Conservation (phyloP, 2,113 vertebrate species). For the Hoplias malabaricus region DNA sequence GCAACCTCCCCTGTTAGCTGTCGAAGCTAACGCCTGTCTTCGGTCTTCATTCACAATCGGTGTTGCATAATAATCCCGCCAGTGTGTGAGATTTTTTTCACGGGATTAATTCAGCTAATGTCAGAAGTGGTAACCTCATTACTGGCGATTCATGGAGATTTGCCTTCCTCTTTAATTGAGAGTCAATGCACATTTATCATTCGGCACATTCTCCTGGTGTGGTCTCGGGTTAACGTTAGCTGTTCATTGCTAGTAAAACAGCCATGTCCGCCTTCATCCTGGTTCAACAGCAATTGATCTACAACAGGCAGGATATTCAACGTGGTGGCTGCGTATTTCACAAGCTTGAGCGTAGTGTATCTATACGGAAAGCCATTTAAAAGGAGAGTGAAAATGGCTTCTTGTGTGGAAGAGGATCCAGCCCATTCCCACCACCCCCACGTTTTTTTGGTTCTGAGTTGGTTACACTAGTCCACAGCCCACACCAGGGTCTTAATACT, state of each 20-base stretch:
- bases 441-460: slow-evolving; percentile 48
- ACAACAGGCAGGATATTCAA: background rate
- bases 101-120: background rate
- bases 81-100: background rate
- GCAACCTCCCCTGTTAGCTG: background rate
- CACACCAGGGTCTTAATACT: slow-evolving; percentile 33
- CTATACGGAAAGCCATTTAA: slow-evolving; percentile 54
- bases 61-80: slow-evolving; percentile 13
- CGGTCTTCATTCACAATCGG: background rate
- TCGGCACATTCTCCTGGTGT: background rate
- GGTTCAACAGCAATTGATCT: background rate
- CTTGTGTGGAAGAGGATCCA: slow-evolving; percentile 49
- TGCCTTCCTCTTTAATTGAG: background rate
- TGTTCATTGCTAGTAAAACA: background rate
- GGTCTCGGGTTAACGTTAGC: background rate
- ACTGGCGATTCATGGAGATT: no score
- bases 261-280: background rate
- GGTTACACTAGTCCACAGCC: slow-evolving; percentile 42
- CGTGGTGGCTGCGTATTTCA: background rate
- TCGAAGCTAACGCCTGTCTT: background rate
- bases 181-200: background rate
- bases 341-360: slow-evolving; percentile 31
- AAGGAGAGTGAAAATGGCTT: slow-evolving; percentile 70
- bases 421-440: slow-evolving; percentile 58
- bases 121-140: background rate